Conservation (phyloP, 2,797 vertebrate species). For the Pseudochaenichthys georgianus region DNA sequence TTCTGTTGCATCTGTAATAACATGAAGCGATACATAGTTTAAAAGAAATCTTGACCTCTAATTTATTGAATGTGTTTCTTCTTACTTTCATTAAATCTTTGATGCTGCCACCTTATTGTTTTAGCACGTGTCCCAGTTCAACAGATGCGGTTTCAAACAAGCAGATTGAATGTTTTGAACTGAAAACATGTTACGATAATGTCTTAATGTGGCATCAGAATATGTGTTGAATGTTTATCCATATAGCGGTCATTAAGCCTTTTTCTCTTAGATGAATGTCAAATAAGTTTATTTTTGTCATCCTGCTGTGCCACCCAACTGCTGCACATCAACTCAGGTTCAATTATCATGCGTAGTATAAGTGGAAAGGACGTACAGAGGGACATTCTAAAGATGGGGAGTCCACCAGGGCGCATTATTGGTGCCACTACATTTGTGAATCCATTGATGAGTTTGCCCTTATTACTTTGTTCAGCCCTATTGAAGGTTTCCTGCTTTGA, state of each 20-base stretch:
- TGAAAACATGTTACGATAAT: slow-evolving; percentile 16
- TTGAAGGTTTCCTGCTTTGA: slow-evolving; percentile 45
- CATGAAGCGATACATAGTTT: slow-evolving; percentile 22
- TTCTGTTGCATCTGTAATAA: slow-evolving; percentile 11
- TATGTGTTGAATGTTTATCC: slow-evolving; percentile 66
- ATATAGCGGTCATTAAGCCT: slow-evolving; percentile 56
- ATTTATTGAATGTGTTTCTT: slow-evolving; percentile 25
- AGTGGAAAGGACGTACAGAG: slow-evolving; percentile 5
- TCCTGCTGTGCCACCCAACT: slow-evolving; percentile 64
- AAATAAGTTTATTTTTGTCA: slow-evolving; percentile 56
- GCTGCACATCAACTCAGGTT: slow-evolving; percentile 77
- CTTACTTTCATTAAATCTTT: neutral
- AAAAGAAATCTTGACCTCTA: neutral
- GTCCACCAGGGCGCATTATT: slow-evolving; percentile 20
- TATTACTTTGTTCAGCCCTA: slow-evolving; percentile 30
- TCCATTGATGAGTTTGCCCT: slow-evolving; percentile 16
- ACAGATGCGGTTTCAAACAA: neutral
- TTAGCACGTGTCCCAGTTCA: slow-evolving; percentile 14
- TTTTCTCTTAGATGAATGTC: slow-evolving; percentile 76
- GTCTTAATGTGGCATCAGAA: slow-evolving; percentile 9
- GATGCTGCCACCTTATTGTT: slow-evolving; percentile 12
- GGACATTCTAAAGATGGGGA: slow-evolving; percentile 30
- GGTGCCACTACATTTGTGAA: slow-evolving; percentile 46
- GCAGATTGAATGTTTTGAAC: slow-evolving; percentile 34
- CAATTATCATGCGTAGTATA: slow-evolving; percentile 32